Evolutionary conservation across 2,113 vertebrate genomes (phyloP).

Genomic region (Eptesicus fuscus): DNA sequence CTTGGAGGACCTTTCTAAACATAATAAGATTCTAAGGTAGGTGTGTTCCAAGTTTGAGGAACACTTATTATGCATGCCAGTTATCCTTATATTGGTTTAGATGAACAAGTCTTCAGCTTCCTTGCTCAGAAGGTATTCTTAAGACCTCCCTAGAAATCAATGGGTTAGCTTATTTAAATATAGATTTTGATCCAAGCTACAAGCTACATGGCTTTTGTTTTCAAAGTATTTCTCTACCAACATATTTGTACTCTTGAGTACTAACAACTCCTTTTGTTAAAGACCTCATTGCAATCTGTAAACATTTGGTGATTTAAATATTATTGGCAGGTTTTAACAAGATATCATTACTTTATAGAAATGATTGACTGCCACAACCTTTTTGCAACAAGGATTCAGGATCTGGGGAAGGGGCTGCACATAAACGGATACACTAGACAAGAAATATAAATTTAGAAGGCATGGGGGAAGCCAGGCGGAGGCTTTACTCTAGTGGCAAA

Average conservation of each 20-base stretch:
- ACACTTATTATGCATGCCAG: neutral
- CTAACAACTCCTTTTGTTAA: slow-evolving; percentile 25
- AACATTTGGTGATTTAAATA: slow-evolving; percentile 21
- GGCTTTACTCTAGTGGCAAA: no score
- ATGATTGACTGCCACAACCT: neutral
- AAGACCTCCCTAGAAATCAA: neutral
- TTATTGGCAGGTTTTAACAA: slow-evolving; percentile 36
- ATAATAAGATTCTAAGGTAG: neutral
- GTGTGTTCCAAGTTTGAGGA: slow-evolving; percentile 5
- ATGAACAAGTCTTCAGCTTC: neutral
- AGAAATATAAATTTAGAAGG: no score
- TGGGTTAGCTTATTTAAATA: neutral
- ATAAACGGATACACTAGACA: no score
- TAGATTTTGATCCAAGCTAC: neutral
- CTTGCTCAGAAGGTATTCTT: slow-evolving; percentile 1
- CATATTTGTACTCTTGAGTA: slow-evolving; percentile 39
- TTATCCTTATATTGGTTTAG: neutral
- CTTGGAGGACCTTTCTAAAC: slow-evolving; percentile 5
- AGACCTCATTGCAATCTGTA: slow-evolving; percentile 21
- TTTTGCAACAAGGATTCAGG: no score
- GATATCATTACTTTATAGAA: neutral
- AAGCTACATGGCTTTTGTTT: neutral
- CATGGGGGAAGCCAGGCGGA: no score
- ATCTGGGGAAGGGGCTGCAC: no score
- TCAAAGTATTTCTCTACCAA: slow-evolving; percentile 3